Percentiles rank a stretch among this genome's conserved stretches.
These are phyloP conservation scores for Equus przewalskii DNA, from an alignment of 2,113 vertebrate genomes.

Conservation along the genomic window DNA sequence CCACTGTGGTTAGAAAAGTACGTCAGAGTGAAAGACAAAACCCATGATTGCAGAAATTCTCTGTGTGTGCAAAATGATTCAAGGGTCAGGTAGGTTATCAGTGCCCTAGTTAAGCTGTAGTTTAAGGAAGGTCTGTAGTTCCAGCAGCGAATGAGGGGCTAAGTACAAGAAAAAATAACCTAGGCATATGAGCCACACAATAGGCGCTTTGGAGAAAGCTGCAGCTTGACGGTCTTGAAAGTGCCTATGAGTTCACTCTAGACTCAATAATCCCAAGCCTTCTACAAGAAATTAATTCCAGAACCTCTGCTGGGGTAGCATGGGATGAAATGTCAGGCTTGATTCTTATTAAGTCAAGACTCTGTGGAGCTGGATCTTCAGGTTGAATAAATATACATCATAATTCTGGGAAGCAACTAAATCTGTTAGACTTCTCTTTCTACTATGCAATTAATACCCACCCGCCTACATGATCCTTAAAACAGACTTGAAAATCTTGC, in stretches of 20 bases:
- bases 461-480: not conserved
- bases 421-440: not conserved
- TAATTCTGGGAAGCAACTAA: not conserved
- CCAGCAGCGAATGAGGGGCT: not conserved
- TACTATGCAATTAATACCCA: not conserved
- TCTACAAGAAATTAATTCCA: not conserved
- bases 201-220: not conserved
- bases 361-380: not conserved
- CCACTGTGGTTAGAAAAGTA: not conserved
- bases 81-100: not conserved
- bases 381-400: not conserved
- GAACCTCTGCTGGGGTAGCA: not conserved
- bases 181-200: rapidly evolving
- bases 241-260: not conserved
- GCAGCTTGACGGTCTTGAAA: not conserved
- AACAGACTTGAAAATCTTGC: not conserved
- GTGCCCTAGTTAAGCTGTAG: not conserved
- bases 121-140: not conserved
- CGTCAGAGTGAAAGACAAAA: not conserved
- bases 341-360: not conserved
- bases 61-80: not conserved
- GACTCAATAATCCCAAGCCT: not conserved
- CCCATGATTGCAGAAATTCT: not conserved
- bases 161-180: not conserved
- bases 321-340: not conserved